Base-by-base conservation (phyloP, 2,888 invertebrate species). In the Spialia ferax region DNA sequence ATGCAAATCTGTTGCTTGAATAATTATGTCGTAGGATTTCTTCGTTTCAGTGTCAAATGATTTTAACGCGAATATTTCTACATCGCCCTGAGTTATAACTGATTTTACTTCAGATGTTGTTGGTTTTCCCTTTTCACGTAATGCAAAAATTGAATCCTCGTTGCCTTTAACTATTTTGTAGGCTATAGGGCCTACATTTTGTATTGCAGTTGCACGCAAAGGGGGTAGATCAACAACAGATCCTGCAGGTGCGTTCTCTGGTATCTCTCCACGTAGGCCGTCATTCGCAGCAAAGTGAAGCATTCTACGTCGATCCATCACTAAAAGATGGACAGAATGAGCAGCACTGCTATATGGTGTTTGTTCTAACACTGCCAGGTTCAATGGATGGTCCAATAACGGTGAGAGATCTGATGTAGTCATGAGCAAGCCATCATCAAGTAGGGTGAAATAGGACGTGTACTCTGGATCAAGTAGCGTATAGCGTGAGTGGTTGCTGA, bases 401-500 rank as follows among this genome's bases (percentile, higher is more conserved):
- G 97, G 97, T 63, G 96, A 95, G 50, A 98, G 95, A 82, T 98
- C 97, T 45, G 97, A 96, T 26, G 97, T 98, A 55, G 98, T 98
- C 98, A 98, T 98, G 68, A 98, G 96, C 67, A 98, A 95, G 62
- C 98, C 98, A 86, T 98, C 97, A 74, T 96, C 96, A 68, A 98
- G 95, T 74, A 98, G 96, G 10, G 98, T 97, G 88, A 98, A 98
- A 88, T 96, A 98, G 75, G 97, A 96, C 56, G 97, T 96, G 85
- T 96, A 97, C 73, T 96, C 97, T 60, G 97, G 97, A 80, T 97
- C 97, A 79, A 97, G 89, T 74, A 94, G 87, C 67, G 95, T 94
- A 79, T 95, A 94, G 70, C 94, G 87, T 63, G 90, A 92, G 74
- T 89, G 94, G 80, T 94, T 94, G 74, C 94, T 93, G 75, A 94